Base-by-base conservation (phyloP, 1,140 invertebrate genomes). In the Bombus impatiens region DNA sequence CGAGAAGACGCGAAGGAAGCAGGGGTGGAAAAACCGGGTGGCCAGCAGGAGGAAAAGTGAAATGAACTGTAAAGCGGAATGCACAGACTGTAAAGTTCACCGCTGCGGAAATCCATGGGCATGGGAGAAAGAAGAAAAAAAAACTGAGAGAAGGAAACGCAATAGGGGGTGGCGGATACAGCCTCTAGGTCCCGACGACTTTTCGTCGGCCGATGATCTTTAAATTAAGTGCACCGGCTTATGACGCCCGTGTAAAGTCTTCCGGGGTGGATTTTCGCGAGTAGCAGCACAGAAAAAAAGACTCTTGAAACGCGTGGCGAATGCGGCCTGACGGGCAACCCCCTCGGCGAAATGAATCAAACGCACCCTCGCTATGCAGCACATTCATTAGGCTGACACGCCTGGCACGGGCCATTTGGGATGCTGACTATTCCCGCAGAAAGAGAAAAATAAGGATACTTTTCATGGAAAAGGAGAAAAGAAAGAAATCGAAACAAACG, bases 221-320 rank as follows among this genome's bases (percentile, higher is more conserved):
- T 92, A 95, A 95, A 95, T 95, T 93, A 94, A 95, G 93, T 94
- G 93, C 92, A 90, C 89, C 90, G 91, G 93, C 92, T 94, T 94
- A 94, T 93, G 88, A 94, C 93, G 90, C 92, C 89, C 92, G 84
- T 94, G 94, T 94, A 95, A 94, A 95, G 90, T 94, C 91, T 88
- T 77, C 37, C 86, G 79, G 86, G 87, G 80, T 90, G 88, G 91
- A 93, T 93, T 94, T 93, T 92, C 88, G 93, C 86, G 82, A 82
- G 84, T 76, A 76, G 86, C 15, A 6, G 76, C 86, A 12, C n/a
- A 44, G 28, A 13, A 71, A 85, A 87, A 89, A 84, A 80, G 37
- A 88, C 82, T 82, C 71, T 72, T 82, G 92, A 93, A 91, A 94
- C 91, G 92, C 92, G 92, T 94, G 87, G 88, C 92, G 91, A 93